Conservation (phyloP, 2,888 invertebrate species). For the Pharmacophagus antenor region DNA sequence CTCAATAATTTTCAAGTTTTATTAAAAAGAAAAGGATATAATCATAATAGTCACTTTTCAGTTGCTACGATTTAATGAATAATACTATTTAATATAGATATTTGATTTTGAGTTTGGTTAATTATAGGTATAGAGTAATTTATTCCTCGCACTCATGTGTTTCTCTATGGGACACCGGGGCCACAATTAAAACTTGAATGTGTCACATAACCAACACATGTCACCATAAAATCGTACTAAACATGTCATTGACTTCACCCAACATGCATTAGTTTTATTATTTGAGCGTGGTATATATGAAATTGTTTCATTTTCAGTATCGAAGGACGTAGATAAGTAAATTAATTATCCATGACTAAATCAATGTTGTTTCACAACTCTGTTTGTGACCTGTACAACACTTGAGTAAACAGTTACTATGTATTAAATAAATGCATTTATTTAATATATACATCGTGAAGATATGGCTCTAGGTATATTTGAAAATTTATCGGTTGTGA, state of each 20-base stretch:
- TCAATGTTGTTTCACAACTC: constrained; percentile 33
- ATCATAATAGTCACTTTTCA: too few species aligned
- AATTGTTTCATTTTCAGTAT: background rate
- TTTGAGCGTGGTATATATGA: background rate
- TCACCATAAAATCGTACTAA: constrained; percentile 11
- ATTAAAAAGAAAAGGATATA: too few species aligned
- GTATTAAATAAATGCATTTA: constrained; percentile 22
- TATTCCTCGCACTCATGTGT: too few species aligned
- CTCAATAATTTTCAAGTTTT: too few species aligned
- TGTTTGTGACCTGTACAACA: constrained; percentile 31
- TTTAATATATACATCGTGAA: constrained; percentile 1
- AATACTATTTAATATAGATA: too few species aligned
- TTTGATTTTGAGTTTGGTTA: too few species aligned
- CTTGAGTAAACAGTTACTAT: constrained; percentile 39
- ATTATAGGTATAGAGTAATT: too few species aligned
- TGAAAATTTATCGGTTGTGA: background rate
- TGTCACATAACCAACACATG: constrained; percentile 11
- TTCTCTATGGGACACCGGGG: background rate
- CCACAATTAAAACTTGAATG: background rate
- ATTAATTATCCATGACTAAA: constrained; percentile 42
- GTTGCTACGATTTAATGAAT: too few species aligned
- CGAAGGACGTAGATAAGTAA: background rate
- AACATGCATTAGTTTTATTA: constrained; percentile 16
- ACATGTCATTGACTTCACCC: constrained; percentile 15
- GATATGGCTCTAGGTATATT: background rate